These are phyloP conservation scores for Helicolenus hilgendorfi DNA, from an alignment of 2,797 vertebrate genomes.

Conservation along the genomic window DNA sequence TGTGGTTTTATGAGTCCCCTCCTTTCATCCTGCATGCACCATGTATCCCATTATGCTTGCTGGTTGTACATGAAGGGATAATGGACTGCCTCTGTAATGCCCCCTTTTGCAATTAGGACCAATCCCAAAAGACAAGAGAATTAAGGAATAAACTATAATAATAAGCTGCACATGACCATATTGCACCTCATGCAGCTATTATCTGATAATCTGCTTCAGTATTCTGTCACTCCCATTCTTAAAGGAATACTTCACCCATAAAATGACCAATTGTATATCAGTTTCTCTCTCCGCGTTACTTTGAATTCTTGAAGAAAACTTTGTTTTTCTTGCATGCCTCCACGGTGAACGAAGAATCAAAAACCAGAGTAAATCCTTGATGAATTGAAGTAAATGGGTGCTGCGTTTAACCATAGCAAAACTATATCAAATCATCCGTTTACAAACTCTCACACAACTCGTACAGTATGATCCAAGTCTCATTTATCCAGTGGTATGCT, in stretches of 20 bases:
- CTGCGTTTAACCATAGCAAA: too few relatives aligned
- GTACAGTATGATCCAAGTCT: fast-evolving
- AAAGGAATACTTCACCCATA: neutral
- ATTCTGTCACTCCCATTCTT: neutral
- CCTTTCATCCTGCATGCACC: constrained; percentile 45
- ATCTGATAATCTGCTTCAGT: neutral
- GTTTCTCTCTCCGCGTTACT: neutral
- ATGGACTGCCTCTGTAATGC: constrained; percentile 51
- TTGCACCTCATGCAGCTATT: constrained; percentile 15
- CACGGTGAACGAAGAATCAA: neutral
- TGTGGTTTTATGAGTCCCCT: constrained; percentile 59
- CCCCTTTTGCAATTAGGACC: constrained; percentile 60
- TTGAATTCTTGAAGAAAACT: too few relatives aligned
- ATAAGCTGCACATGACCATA: constrained; percentile 6
- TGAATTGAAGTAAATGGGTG: too few relatives aligned
- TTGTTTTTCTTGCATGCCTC: neutral
- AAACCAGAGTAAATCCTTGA: neutral
- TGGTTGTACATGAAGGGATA: constrained; percentile 67
- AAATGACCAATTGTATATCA: neutral
- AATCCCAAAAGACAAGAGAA: constrained; percentile 37
- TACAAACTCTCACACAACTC: too few relatives aligned
- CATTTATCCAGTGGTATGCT: too few relatives aligned
- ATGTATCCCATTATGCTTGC: constrained; percentile 52
- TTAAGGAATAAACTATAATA: constrained; percentile 22
- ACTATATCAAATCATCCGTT: too few relatives aligned